Conservation (phyloP, 2,113 vertebrate species). For the Notarius lentiginosus region DNA sequence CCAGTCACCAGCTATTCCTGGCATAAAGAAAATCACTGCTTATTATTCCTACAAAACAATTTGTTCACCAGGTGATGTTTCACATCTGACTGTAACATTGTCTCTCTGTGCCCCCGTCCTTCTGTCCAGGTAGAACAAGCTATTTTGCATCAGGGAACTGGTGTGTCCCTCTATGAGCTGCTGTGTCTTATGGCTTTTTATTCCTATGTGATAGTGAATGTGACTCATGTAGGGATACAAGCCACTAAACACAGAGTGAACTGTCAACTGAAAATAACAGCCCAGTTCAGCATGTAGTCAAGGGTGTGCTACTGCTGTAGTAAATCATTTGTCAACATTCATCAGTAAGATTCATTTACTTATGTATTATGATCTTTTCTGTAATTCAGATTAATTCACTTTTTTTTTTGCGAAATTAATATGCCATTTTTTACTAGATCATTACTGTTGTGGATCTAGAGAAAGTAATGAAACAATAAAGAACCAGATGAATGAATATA, state of each 20-base stretch:
- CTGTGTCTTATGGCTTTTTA: constrained; percentile 99
- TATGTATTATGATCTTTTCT: constrained; percentile 1
- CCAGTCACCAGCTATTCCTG: constrained; percentile 15
- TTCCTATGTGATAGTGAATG: constrained; percentile 99
- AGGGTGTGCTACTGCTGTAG: neutral
- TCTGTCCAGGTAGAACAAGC: constrained; percentile 31
- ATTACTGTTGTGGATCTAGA: constrained; percentile 1
- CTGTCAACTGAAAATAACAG: constrained; percentile 63
- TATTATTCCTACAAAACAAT: neutral
- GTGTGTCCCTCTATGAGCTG: constrained; percentile 67
- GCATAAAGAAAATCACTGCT: constrained; percentile 4
- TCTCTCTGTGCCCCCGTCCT: constrained; percentile 30
- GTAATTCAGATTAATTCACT: neutral
- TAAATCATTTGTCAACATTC: neutral
- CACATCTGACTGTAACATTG: constrained; percentile 27
- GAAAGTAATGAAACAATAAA: neutral
- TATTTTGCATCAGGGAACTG: constrained; percentile 32
- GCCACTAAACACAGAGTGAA: constrained; percentile 97
- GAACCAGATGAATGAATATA: neutral
- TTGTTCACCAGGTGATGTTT: constrained; percentile 22
- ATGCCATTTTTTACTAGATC: neutral
- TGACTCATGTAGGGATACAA: constrained; percentile 98
- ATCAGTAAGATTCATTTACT: neutral
- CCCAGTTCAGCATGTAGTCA: constrained; percentile 13
- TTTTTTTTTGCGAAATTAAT: neutral